Evolutionary conservation across 2,113 vertebrate species (phyloP), one percentile per base, ranked within the genome.

Genomic region (Tonatia bakeri): DNA sequence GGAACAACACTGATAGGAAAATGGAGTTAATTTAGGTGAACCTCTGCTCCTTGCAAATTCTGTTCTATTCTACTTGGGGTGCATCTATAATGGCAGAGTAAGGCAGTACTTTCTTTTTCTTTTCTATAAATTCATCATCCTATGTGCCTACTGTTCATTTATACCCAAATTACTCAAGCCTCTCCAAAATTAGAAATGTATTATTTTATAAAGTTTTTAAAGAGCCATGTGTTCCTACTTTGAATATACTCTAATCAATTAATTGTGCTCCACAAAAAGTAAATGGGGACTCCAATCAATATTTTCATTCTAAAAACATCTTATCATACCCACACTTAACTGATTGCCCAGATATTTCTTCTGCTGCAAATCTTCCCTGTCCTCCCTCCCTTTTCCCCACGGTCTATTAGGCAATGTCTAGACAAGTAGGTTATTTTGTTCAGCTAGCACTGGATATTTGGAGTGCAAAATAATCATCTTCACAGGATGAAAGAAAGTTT

Each of bases 401-500:
- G 69, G 52, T 77, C 61, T 95, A 97, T 98, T 98, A 98, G 97
- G 84, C 96, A 98, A 98, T 86, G 97, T 98, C 98, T 98, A 98
- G 98, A 98, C 98, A 94, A 81, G 91, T 50, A 76, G 73, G 50
- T 93, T 47, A 97, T 97, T 97, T 94, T 92, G 17, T 90, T 73
- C 64, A 69, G 47, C 61, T 95, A 67, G 4, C 31, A 96, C 54
- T 94, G 90, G 91, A 80, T 92, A 16, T 84, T 95, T 94, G 40
- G 87, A 95, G 24, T 69, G 82, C 8, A 85, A 94, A 93, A 87
- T 92, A 96, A 95, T 81, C 94, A 75, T 95, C 95, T 95, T 91
- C 91, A 50, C 54, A 83, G 69, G 54, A 87, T 45, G n/a, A 96
- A 93, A 77, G 38, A 84, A 87, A 89, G 31, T 61, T 96, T 75